phyloP scores from a whole-genome alignment of 1,140 invertebrate genomes.

The Epicauta chinensis region DNA sequence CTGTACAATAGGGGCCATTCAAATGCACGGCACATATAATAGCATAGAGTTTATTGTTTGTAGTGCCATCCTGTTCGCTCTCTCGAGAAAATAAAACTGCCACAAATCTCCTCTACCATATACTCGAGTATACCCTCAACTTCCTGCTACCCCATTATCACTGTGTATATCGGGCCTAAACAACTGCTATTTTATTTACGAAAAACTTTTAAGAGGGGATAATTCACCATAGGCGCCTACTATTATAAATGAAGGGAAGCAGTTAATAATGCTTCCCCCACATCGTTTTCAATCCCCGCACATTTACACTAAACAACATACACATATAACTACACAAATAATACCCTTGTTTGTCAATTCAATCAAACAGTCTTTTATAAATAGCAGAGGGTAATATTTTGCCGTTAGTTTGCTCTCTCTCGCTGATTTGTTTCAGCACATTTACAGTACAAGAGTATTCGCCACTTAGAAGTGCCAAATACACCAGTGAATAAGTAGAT shows the following conservation, averaged over 20 bases:
- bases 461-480: not conserved
- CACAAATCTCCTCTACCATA: slow-evolving; percentile 24
- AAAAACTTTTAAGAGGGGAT: slow-evolving; percentile 9
- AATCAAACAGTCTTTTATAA: too few species aligned
- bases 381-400: too few species aligned
- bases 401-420: too few species aligned
- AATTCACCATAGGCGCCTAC: too few species aligned
- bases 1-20: slow-evolving; percentile 21
- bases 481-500: not conserved
- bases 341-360: too few species aligned
- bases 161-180: slow-evolving; percentile 19
- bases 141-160: slow-evolving; percentile 13
- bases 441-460: too few species aligned
- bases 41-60: slow-evolving; percentile 28
- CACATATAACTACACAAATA: too few species aligned
- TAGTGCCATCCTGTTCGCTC: slow-evolving; percentile 27
- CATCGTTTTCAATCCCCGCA: too few species aligned
- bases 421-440: too few species aligned
- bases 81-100: slow-evolving; percentile 29
- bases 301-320: too few species aligned
- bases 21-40: slow-evolving; percentile 23
- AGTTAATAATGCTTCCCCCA: too few species aligned
- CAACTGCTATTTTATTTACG: slow-evolving; percentile 25
- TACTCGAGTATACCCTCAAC: not conserved
- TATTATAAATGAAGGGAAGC: too few species aligned